phyloP scores from a whole-genome alignment of 2,888 invertebrate species.

The Mystacides longicornis region DNA sequence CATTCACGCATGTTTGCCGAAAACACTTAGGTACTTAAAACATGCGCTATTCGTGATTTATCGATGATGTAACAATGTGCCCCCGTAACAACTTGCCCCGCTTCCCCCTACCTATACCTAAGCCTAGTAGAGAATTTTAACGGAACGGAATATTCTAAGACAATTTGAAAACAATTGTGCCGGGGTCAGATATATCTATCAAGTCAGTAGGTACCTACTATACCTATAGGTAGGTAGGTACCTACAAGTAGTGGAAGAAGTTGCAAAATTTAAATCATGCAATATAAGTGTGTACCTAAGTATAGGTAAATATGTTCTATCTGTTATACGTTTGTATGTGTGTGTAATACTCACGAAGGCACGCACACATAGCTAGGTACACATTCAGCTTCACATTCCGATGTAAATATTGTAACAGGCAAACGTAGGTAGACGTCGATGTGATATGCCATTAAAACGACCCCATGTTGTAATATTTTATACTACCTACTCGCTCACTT shows the following conservation, averaged over 20 bases:
- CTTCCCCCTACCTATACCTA: no score
- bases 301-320: neutral
- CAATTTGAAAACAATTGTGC: no score
- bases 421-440: constrained; percentile 11
- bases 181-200: neutral
- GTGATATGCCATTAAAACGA: constrained; percentile 18
- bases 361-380: neutral
- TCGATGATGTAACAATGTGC: no score
- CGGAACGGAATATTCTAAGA: no score
- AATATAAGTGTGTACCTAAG: no score
- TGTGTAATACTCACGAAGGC: neutral
- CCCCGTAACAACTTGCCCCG: no score
- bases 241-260: no score
- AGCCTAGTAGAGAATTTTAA: no score
- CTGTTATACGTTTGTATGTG: neutral
- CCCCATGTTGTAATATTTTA: constrained; percentile 13
- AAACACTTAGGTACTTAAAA: no score
- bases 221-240: neutral
- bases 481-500: neutral
- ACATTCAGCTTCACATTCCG: constrained; percentile 16
- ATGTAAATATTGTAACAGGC: constrained; percentile 9
- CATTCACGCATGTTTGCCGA: no score
- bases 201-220: neutral
- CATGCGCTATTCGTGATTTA: no score
- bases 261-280: no score